Evolutionary conservation across 2,797 vertebrate species (phyloP), one percentile per base, ranked within the genome.

Genomic region (Pelodytes ibericus): DNA sequence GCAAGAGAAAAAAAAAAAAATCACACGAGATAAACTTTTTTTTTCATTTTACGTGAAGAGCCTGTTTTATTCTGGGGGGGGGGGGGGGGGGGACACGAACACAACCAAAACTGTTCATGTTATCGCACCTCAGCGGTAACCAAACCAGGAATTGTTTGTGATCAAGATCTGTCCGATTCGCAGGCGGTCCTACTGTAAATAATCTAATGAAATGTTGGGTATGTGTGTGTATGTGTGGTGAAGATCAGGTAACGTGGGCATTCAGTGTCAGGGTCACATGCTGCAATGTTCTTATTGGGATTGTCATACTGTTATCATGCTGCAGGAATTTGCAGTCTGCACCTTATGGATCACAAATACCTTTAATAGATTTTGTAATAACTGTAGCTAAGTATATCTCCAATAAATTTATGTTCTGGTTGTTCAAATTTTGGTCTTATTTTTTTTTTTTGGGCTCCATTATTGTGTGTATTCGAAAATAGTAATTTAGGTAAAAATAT

Each of bases 391-490:
- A 94, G 90, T 96, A 92, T 95, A 95, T 96, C 93, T 94, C 90
- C 92, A 98, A 98, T 99, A 98, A 98, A 98, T 89, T 95, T 92
- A 94, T 93, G 92, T 89, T 95, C 94, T 96, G 94, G 87, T 92
- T 86, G 84, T 89, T 87, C 77, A 64, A 60, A 29, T 4, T n/a
- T n/a, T 3, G 31, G 56, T 60, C 51, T 11, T 1, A 47, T 6
- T 31, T 41, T 20, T 69, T 69, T 60, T 44, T 69, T 22, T 27
- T 27, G 53, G 13, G 15, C 2, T 10, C n/a, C n/a, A n/a, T n/a
- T n/a, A n/a, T n/a, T n/a, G n/a, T n/a, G n/a, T n/a, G n/a, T n/a
- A n/a, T n/a, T n/a, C n/a, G n/a, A n/a, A n/a, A n/a, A n/a, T n/a
- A n/a, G n/a, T n/a, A n/a, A n/a, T n/a, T n/a, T n/a, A n/a, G n/a